Evolutionary conservation across 2,797 vertebrate genomes (phyloP), one percentile per base, ranked within the genome.

Genomic region (Schizopygopsis malacanthus): DNA sequence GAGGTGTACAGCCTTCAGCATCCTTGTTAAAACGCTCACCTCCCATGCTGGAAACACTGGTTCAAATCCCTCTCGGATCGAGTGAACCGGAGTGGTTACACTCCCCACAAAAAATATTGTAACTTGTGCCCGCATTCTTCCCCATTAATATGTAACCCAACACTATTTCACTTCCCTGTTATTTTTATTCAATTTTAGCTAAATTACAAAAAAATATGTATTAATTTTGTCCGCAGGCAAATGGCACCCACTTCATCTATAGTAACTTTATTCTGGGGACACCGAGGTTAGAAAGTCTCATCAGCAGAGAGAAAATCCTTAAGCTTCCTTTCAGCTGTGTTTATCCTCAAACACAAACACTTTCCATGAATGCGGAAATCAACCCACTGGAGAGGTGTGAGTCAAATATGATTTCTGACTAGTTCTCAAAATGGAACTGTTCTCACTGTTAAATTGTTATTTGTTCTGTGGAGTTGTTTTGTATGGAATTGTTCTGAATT

Each of bases 291-390:
- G 33, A 56, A 22, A 20, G 54, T 56, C 54, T 56, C 54, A 56
- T 56, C 54, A 56, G 54, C 54, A 56, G 20, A 56, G 8, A 39
- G 16, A 69, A 39, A 69, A 87, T 33, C 16, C 81, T 95, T 2
- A 54, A 90, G 1, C 72, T 95, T 56, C 18, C 0, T 2, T 95
- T 95, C 89, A 79, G 25, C 85, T 95, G 95, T 13, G 18, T 69
- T 69, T 69, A 39, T 69, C 65, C 33, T 39, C 65, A 39, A 69
- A 39, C 33, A 39, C 65, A 39, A 39, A 20, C 65, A 39, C 65
- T 94, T 15, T 93, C 92, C 12, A 93, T 95, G 33, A 4, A 69
- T 39, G 8, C 0, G 33, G 16, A 39, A 20, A 39, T 20, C 65
- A 69, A 69, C 8, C 9, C 65, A 69, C 4, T 69, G 18, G 65